Evolutionary conservation across 2,113 vertebrate species (phyloP), one percentile per base, ranked within the genome.

Genomic region (Protobothrops mucrosquamatus): DNA sequence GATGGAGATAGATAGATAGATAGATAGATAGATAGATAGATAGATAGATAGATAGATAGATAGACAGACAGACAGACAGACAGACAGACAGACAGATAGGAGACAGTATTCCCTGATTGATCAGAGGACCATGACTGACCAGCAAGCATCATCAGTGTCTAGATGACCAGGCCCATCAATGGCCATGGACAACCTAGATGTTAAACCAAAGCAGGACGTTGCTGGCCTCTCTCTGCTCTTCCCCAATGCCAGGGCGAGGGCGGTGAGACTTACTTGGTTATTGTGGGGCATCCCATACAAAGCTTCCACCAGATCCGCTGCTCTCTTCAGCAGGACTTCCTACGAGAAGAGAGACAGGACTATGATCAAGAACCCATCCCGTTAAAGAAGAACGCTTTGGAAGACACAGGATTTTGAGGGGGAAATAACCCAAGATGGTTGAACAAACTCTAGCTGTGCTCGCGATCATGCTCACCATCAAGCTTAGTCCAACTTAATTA

Each of bases 291-390:
- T 98, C 93, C 98, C 98, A 2, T 99, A 99, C 51, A 99, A 97
- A 14, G 98, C 99, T 94, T 99, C 99, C 87, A 99, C 99, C 97
- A 99, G 93, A 95, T 99, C 99, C 0, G 99, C 99, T 0, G 99
- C 99, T 89, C 99, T 97, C 97, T 99, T 99, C 97, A 99, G 92
- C 96, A 99, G 98, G 56, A 99, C 99, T 93, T 99, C 99, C 99
- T 99, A 96, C 11, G 57, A 46, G 1, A 61, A 54, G 87, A 64
- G 91, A 90, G 59, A 54, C 3, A 52, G 1, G 5, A 26, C 22
- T 24, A 29, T 6, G 48, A 14, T n/a, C 0, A 87, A 87, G 14
- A 24, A 46, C 39, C 26, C 10, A 86, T 23, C 24, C 22, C 14
- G 85, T 12, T 24, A 10, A 11, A n/a, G 61, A n/a, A 64, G 61